Base-by-base conservation (phyloP, 2,888 invertebrate species). In the Hofmannophila pseudospretella region DNA sequence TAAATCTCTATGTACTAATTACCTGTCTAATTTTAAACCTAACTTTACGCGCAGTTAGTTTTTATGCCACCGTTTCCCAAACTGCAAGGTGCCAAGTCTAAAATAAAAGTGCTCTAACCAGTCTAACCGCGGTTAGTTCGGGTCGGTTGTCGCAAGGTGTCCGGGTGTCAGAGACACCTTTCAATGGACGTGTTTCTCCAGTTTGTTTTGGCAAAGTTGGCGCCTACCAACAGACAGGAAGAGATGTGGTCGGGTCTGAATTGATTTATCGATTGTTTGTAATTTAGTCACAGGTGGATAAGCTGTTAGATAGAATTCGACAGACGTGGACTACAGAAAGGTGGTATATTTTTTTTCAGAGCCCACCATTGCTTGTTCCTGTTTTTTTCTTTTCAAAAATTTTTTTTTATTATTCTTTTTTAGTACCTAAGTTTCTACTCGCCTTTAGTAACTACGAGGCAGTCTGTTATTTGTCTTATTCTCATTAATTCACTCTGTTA, bases 171-270 rank as follows among this genome's bases (percentile, higher is more conserved):
- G 42, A 52, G 55, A 57, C 63, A 65, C 70, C 72, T 74, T 69
- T 70, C 70, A 64, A 49, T 68, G 51, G 49, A 49, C 54, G 51
- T 47, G 61, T 64, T 57, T 54, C 54, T 45, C 55, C 55, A 55
- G 62, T 64, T 67, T 57, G 67, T 66, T 75, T 75, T 77, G 77
- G 79, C 75, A 73, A 65, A 61, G 65, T 44, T 56, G 76, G 77
- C 79, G 78, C 81, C 66, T 62, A 55, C 45, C 48, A 36, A 50
- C 50, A 39, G 36, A 38, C 26, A 2, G 7, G 19, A n/a, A 65
- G 68, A 45, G 63, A 47, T 45, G 67, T 8, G 10, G n/a, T n/a
- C n/a, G n/a, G 10, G 9, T 25, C 4, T 2, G 9, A 9, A 25
- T 25, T 8, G 20, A 20, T 20, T 20, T 20, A 20, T 20, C 20